These are phyloP conservation scores for Rachycentron canadum DNA, from an alignment of 2,797 vertebrate genomes.

Conservation along the genomic window DNA sequence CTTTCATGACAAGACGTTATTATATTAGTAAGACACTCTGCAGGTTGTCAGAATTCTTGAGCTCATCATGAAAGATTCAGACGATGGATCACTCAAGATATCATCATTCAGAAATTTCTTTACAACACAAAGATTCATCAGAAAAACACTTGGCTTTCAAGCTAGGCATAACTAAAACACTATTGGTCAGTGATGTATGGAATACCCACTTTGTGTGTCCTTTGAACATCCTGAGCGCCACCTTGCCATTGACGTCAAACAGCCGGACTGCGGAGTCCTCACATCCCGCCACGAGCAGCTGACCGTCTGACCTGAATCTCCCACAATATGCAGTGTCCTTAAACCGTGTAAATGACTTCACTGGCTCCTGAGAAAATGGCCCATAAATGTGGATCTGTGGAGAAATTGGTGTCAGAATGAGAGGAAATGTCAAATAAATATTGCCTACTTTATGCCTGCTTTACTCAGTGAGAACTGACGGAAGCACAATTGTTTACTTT, in stretches of 20 bases:
- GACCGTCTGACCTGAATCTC: conserved; percentile 92
- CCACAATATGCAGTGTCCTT: conserved; percentile 93
- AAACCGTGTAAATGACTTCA: conserved; percentile 93
- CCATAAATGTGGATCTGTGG: conserved; percentile 94
- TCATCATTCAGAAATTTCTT: conserved; percentile 67
- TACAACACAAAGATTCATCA: not conserved
- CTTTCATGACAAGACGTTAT: rapidly evolving
- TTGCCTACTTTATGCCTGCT: not conserved
- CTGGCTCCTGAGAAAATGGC: conserved; percentile 92
- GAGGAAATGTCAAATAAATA: not conserved
- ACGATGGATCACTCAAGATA: conserved; percentile 81
- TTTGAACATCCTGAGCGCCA: conserved; percentile 91
- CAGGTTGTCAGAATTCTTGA: conserved; percentile 68
- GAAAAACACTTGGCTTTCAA: not conserved
- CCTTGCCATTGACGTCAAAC: conserved; percentile 90
- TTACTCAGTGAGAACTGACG: not conserved
- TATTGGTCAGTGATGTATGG: not conserved
- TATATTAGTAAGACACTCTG: conserved; percentile 28
- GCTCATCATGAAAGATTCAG: conserved; percentile 74
- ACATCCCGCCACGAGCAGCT: conserved; percentile 91
- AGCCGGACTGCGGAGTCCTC: conserved; percentile 91
- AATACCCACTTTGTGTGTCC: conserved; percentile 92
- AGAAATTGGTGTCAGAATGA: conserved; percentile 26
- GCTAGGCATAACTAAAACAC: not conserved
- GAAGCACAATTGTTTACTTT: not conserved